phyloP scores from a whole-genome alignment of 2,797 vertebrate species.

The Eulemur rubriventer region DNA sequence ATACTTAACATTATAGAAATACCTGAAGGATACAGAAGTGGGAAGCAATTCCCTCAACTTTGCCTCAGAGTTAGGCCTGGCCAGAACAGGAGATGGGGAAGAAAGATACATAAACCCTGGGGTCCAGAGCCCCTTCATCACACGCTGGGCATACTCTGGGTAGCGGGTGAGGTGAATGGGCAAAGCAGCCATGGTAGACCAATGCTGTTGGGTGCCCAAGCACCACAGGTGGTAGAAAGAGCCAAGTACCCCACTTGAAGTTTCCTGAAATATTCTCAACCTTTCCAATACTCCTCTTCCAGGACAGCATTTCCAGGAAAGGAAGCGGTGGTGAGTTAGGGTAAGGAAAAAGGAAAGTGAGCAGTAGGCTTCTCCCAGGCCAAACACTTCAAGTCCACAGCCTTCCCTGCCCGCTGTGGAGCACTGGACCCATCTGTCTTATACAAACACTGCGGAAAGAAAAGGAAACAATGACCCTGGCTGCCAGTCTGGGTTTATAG shows the following conservation, averaged over 20 bases:
- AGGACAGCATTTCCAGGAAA: neutral
- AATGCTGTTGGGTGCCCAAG: neutral
- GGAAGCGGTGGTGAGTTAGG: neutral
- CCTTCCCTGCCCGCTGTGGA: neutral
- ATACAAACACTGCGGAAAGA: constrained; percentile 44
- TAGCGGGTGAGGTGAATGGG: neutral
- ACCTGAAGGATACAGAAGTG: neutral
- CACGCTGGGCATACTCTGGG: neutral
- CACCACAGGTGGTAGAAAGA: neutral
- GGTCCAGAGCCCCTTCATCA: neutral
- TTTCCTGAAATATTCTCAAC: neutral
- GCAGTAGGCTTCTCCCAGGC: neutral
- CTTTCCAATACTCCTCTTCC: neutral
- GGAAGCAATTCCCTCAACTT: neutral
- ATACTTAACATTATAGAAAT: neutral
- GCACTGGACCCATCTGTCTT: neutral
- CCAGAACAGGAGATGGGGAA: neutral
- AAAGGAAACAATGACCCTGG: constrained; percentile 36
- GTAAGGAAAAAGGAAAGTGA: neutral
- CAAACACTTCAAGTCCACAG: neutral
- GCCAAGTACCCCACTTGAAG: neutral
- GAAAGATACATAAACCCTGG: neutral
- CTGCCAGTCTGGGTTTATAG: constrained; percentile 19
- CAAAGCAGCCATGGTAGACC: neutral
- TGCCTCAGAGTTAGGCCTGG: neutral